Evolutionary conservation across 1,140 invertebrate species (phyloP).

Genomic region (Monomorium pharaonis): DNA sequence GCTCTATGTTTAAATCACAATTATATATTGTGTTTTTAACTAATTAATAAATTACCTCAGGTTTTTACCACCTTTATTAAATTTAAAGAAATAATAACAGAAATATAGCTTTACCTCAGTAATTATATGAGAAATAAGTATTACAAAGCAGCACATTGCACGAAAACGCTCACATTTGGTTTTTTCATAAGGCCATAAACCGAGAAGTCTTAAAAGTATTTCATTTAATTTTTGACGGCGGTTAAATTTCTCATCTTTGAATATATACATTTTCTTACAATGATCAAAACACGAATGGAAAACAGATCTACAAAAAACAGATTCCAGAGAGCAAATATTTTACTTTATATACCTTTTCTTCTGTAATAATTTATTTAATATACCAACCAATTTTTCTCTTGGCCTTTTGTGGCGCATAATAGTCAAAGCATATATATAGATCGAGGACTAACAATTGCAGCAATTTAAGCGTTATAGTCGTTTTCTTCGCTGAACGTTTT

Average conservation of each 20-base stretch:
- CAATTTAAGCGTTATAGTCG: too few relatives aligned
- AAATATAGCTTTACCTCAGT: background rate
- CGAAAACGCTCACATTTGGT: constrained; percentile 8
- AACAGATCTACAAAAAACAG: background rate
- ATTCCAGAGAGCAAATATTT: background rate
- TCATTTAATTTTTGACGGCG: background rate
- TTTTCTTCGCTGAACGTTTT: too few relatives aligned
- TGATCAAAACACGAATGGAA: background rate
- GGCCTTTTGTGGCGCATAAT: background rate
- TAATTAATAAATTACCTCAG: too few relatives aligned
- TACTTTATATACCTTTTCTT: background rate
- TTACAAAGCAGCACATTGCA: background rate
- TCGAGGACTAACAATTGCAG: too few relatives aligned
- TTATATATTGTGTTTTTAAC: too few relatives aligned
- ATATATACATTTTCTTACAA: background rate
- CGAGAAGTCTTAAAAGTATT: background rate
- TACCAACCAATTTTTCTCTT: background rate
- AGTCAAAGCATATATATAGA: too few relatives aligned
- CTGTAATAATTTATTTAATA: background rate
- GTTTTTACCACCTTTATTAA: background rate
- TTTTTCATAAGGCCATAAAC: constrained; percentile 3
- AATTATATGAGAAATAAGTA: background rate
- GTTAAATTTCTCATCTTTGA: background rate
- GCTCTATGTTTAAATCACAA: background rate
- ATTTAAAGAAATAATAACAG: background rate